A percentile compares a stretch with the other conserved stretches of the same genome.
Conservation (phyloP, 2,888 invertebrate species). For the Platypus cylindrus region DNA sequence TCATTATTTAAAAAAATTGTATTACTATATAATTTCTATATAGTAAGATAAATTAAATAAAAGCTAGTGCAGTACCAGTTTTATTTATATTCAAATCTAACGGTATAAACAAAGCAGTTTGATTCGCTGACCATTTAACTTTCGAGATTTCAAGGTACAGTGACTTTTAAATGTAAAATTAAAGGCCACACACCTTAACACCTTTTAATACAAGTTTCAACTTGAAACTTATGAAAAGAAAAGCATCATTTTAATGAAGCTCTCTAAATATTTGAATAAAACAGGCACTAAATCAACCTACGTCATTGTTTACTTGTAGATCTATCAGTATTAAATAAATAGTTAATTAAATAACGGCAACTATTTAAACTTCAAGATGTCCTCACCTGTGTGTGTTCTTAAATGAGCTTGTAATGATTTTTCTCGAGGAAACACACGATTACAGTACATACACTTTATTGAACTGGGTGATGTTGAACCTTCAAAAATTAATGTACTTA, state of each 20-base stretch:
- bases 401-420: conserved; percentile 61
- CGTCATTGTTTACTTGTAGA: background rate
- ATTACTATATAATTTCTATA: too few relatives aligned
- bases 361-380: conserved; percentile 21
- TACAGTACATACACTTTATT: conserved; percentile 58
- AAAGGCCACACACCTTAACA: conserved; percentile 12
- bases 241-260: conserved; percentile 2
- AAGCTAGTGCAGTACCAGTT: conserved; percentile 2
- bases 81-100: too few relatives aligned
- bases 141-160: conserved; percentile 11
- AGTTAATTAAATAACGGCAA: conserved; percentile 20
- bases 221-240: conserved; percentile 1
- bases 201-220: conserved; percentile 6
- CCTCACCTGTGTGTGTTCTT: conserved; percentile 49
- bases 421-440: conserved; percentile 60
- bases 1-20: too few relatives aligned
- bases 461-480: conserved; percentile 55
- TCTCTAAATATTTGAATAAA: background rate
- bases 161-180: conserved; percentile 12
- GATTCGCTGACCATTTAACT: conserved; percentile 8
- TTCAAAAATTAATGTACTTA: conserved; percentile 53
- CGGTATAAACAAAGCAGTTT: conserved; percentile 6
- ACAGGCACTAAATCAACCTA: background rate
- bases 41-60: too few relatives aligned
- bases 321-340: conserved; percentile 13